Evolutionary conservation across 2,113 vertebrate genomes (phyloP).

Genomic region (Crocuta crocuta): DNA sequence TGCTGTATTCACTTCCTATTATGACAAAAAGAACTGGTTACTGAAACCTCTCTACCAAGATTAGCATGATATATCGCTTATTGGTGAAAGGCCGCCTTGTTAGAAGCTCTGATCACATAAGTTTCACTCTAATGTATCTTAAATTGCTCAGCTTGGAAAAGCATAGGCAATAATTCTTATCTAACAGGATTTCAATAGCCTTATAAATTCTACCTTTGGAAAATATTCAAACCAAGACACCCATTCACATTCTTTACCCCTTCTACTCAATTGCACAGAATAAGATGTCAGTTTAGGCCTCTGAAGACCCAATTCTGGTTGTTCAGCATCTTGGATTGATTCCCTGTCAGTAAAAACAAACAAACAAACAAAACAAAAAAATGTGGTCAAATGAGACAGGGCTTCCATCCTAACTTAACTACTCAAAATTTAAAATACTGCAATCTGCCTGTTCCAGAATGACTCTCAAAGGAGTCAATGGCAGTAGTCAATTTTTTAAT

Average conservation of each 20-base stretch:
- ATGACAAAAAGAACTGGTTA: not conserved
- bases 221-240: constrained; percentile 37
- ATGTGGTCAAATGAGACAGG: not conserved
- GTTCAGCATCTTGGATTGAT: not conserved
- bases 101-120: not conserved
- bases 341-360: not conserved
- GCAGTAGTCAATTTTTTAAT: not conserved
- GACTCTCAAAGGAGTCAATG: not conserved
- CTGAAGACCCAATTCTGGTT: not conserved
- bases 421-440: not conserved
- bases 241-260: not conserved
- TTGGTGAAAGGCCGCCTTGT: not conserved
- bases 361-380: not conserved
- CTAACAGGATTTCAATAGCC: constrained; percentile 38
- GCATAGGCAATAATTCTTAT: not conserved
- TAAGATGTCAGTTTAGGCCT: not conserved
- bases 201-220: constrained; percentile 48
- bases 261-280: not conserved
- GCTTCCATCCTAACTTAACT: not conserved
- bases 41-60: not conserved
- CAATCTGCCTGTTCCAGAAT: not conserved
- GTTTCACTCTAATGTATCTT: not conserved
- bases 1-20: not conserved
- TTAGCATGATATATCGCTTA: not conserved
- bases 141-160: not conserved